Evolutionary conservation across 2,797 vertebrate species (phyloP).

Genomic region (Oophaga sylvatica): DNA sequence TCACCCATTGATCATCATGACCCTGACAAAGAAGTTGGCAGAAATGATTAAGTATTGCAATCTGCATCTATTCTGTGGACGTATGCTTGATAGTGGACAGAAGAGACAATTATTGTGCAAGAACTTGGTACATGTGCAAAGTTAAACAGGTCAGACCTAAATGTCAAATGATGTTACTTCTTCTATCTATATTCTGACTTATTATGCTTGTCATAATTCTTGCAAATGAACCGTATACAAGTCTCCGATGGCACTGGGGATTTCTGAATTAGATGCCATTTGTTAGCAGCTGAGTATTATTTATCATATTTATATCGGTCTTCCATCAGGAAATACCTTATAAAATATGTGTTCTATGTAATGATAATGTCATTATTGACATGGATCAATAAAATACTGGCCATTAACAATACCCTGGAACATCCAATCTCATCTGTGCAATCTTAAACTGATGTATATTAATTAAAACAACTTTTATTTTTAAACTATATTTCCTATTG

Average conservation of each 20-base stretch:
- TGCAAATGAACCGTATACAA: neutral
- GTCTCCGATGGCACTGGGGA: neutral
- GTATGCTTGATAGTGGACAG: neutral
- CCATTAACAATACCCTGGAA: neutral
- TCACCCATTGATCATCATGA: conserved; percentile 6
- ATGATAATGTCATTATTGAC: neutral
- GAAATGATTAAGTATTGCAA: neutral
- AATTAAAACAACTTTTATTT: neutral
- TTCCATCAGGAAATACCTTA: neutral
- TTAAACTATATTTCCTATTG: neutral
- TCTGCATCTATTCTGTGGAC: neutral
- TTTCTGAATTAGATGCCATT: neutral
- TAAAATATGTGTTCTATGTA: neutral
- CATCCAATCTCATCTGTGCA: neutral
- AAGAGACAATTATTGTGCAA: neutral
- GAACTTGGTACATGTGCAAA: neutral
- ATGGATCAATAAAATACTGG: neutral
- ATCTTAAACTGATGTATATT: too few relatives aligned
- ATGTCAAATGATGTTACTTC: neutral
- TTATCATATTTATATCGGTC: neutral
- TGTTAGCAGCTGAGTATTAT: neutral
- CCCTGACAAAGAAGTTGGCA: neutral
- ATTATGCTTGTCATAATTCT: neutral
- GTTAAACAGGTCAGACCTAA: neutral
- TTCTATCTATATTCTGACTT: neutral